A percentile compares a stretch with the other conserved stretches of the same genome.
Conservation (phyloP, 30 jellyfish, hydroid and myxozoan genomes). For the Pelagia noctiluca region DNA sequence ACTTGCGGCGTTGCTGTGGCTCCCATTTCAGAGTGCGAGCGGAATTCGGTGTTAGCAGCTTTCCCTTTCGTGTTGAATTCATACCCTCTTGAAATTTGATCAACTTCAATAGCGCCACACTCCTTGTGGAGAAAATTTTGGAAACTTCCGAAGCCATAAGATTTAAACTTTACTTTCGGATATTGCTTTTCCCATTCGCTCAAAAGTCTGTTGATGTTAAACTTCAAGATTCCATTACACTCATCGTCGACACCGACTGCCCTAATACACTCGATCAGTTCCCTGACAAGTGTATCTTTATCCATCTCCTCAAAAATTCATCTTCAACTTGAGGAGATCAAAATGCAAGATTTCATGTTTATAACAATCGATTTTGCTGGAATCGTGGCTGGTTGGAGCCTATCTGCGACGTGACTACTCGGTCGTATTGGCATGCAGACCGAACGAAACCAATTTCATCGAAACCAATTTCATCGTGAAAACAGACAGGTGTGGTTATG, state of each 20-base stretch:
- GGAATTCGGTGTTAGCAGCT: neutral
- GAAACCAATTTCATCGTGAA: too few species aligned
- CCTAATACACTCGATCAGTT: too few species aligned
- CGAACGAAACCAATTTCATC: too few species aligned
- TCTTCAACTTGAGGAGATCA: too few species aligned
- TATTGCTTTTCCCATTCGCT: neutral
- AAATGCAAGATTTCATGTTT: too few species aligned
- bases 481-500: too few species aligned
- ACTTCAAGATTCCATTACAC: neutral
- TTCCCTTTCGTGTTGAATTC: neutral
- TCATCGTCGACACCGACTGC: slow-evolving; percentile 4
- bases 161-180: slow-evolving; percentile 10
- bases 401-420: too few species aligned
- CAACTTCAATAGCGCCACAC: neutral
- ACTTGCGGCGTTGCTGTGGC: neutral
- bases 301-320: too few species aligned
- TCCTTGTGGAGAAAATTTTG: neutral
- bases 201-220: neutral
- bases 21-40: neutral
- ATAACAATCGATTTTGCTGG: too few species aligned
- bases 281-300: too few species aligned
- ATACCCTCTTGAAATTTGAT: neutral
- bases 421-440: too few species aligned
- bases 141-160: slow-evolving; percentile 11
- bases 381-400: too few species aligned